Evolutionary conservation across 2,113 vertebrate species (phyloP), one percentile per base, ranked within the genome.

Genomic region (Mus pahari): DNA sequence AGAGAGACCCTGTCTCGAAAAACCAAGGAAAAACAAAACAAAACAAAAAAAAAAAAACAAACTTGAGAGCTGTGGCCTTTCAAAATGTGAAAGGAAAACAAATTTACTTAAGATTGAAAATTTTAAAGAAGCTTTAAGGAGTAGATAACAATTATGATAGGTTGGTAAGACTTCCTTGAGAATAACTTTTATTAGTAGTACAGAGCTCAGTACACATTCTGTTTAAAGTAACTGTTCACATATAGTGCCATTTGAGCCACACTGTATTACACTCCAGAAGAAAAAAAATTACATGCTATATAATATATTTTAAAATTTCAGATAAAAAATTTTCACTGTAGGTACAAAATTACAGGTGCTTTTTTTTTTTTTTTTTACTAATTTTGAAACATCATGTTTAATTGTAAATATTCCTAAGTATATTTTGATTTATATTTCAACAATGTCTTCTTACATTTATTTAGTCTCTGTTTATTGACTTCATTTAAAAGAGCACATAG

Each of bases 181-280:
- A 50, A 42, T 88, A 81, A 73, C 68, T 89, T 97, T 96, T 96
- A 97, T 97, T 97, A 89, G n/a, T 48, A 62, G 81, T 55, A 86
- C 1, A 82, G 7, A 89, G 90, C 13, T n/a, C 12, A 87, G 71
- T 86, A 92, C 26, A 45, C 9, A 82, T 28, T 91, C 86, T 77
- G 68, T 5, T 89, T 94, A 96, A 83, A 78, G 86, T 78, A 66
- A 50, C 45, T 84, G 31, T 95, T 96, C 42, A 91, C 45, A 36
- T 92, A 50, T 70, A 92, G 82, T 48, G 42, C 70, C 94, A 75
- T 91, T 77, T 94, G 48, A 95, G 53, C 70, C 95, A 95, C 53
- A 86, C 12, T 48, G 66, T 1, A 83, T 83, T 92, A 89, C 2
- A 95, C 5, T 92, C 28, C 33, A 94, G 24, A 82, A 83, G 39